Conservation (phyloP, 2,797 vertebrate genomes). For the Erpetoichthys calabaricus region DNA sequence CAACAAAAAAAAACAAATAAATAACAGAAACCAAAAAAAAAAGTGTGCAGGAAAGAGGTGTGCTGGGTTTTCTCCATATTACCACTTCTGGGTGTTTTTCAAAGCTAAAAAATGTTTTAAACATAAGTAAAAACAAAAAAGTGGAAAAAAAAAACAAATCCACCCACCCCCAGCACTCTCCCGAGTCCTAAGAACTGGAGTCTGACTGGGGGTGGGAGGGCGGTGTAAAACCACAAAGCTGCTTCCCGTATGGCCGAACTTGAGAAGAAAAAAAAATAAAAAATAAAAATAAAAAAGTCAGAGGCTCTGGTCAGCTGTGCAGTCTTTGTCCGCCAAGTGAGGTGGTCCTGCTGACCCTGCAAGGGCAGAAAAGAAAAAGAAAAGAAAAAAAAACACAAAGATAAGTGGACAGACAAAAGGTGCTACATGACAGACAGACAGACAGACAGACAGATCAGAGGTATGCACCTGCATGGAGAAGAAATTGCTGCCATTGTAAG, state of each 20-base stretch:
- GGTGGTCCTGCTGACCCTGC: conserved; percentile 37
- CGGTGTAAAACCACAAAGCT: conserved; percentile 11
- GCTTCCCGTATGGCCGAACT: conserved; percentile 29
- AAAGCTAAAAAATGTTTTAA: conserved; percentile 42
- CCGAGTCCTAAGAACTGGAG: conserved; percentile 15
- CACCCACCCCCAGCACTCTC: conserved; percentile 15
- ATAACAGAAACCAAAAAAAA: no score
- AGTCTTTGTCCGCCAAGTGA: conserved; percentile 28
- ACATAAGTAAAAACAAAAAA: conserved; percentile 24
- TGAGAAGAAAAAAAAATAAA: conserved; percentile 13
- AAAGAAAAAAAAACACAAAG: conserved; percentile 11
- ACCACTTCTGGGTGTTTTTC: conserved; percentile 53
- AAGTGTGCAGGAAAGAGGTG: conserved; percentile 14
- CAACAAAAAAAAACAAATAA: no score
- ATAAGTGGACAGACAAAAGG: no score
- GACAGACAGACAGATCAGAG: no score
- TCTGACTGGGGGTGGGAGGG: conserved; percentile 13
- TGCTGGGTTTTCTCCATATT: conserved; percentile 52
- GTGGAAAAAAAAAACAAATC: conserved; percentile 22
- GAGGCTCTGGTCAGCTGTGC: conserved; percentile 35
- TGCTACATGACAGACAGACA: no score
- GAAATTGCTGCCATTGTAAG: no score
- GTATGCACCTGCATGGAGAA: no score
- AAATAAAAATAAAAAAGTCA: conserved; percentile 22
- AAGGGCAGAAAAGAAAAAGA: conserved; percentile 22